phyloP scores from a whole-genome alignment of 2,888 invertebrate genomes.

The Silvanus unidentatus region DNA sequence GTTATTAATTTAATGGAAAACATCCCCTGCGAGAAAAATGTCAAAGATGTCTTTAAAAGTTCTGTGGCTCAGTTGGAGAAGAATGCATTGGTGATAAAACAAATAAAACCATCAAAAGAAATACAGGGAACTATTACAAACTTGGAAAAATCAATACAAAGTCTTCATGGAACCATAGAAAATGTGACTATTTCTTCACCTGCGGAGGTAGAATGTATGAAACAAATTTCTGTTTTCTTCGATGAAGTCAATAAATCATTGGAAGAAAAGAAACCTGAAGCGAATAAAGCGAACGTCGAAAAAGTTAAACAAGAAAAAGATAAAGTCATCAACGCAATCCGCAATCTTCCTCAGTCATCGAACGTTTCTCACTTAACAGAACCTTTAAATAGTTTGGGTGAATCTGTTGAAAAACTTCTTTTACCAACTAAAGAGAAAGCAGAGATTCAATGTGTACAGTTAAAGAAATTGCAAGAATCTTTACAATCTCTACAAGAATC shows the following conservation, averaged over 20 bases:
- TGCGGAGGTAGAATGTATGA: slow-evolving; percentile 6
- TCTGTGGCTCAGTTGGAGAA: slow-evolving; percentile 15
- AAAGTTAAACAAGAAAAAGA: slow-evolving; percentile 11
- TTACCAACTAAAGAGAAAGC: slow-evolving; percentile 19
- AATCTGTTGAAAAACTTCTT: slow-evolving; percentile 20
- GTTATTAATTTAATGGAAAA: slow-evolving; percentile 41
- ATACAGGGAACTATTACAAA: not conserved
- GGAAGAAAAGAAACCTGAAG: slow-evolving; percentile 7
- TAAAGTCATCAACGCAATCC: slow-evolving; percentile 11
- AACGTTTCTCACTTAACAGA: slow-evolving; percentile 16
- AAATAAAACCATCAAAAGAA: slow-evolving; percentile 17
- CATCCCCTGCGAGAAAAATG: slow-evolving; percentile 27
- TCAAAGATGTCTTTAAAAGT: slow-evolving; percentile 19
- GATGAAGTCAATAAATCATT: slow-evolving; percentile 10
- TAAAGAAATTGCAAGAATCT: slow-evolving; percentile 33
- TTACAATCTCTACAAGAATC: slow-evolving; percentile 37
- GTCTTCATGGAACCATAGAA: not conserved
- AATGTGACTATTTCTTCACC: not conserved
- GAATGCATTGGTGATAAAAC: slow-evolving; percentile 9
- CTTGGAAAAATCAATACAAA: not conserved
- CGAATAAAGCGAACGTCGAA: not conserved
- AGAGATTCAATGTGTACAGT: slow-evolving; percentile 17
- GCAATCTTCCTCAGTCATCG: slow-evolving; percentile 16
- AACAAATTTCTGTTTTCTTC: slow-evolving; percentile 9
- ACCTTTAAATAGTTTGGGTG: slow-evolving; percentile 15